These are phyloP conservation scores for Orthonevra nobilis DNA, from an alignment of 2,888 invertebrate genomes.

Conservation along the genomic window DNA sequence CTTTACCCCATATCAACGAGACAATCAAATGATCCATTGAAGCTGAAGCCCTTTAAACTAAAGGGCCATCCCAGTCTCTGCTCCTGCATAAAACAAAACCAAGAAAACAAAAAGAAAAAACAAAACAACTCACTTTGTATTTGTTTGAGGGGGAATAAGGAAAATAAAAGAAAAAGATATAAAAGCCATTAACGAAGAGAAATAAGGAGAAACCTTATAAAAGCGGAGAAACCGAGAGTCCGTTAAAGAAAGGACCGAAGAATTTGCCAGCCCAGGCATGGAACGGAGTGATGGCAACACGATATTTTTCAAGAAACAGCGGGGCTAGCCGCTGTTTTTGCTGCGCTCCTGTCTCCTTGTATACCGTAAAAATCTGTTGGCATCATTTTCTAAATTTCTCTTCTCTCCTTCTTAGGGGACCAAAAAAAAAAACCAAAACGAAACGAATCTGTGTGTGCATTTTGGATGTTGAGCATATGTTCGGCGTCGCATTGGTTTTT, in stretches of 20 bases:
- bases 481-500: no score
- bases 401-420: conserved; percentile 31
- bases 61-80: no score
- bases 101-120: background rate
- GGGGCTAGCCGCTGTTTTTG: conserved; percentile 39
- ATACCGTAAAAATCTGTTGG: conserved; percentile 71
- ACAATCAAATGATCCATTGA: background rate
- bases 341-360: conserved; percentile 57
- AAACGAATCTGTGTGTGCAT: no score
- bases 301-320: no score
- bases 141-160: background rate
- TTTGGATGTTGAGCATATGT: no score
- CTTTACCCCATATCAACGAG: background rate
- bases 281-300: background rate
- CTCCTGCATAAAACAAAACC: no score
- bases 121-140: background rate
- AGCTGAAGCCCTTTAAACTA: conserved; percentile 6
- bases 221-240: conserved; percentile 7
- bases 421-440: background rate
- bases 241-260: conserved; percentile 4
- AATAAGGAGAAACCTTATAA: conserved; percentile 12
- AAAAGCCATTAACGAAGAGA: conserved; percentile 5
- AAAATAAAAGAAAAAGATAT: background rate
- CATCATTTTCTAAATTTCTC: conserved; percentile 66
- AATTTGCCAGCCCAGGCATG: conserved; percentile 1